phyloP scores from a whole-genome alignment of 2,113 vertebrate genomes.

The Hippocampus mohnikei region DNA sequence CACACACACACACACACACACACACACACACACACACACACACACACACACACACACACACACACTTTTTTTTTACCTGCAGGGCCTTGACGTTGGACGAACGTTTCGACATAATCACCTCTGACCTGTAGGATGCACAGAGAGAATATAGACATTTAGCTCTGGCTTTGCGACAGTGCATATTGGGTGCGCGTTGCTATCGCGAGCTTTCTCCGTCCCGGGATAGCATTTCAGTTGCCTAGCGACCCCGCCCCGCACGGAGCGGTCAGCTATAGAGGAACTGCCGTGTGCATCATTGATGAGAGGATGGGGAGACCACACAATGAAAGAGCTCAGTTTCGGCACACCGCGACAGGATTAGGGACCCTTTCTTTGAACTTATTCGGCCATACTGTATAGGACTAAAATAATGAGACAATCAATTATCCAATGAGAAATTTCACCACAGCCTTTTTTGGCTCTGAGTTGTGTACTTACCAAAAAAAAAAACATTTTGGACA shows the following conservation, averaged over 20 bases:
- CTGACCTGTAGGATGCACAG: conserved; percentile 58
- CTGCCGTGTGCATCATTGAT: conserved; percentile 88
- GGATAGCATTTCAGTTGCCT: conserved; percentile 87
- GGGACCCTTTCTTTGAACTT: too few species aligned
- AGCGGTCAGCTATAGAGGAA: conserved; percentile 76
- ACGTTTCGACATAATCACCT: conserved; percentile 88
- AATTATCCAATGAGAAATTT: not conserved
- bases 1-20: too few species aligned
- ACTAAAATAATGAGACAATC: not conserved
- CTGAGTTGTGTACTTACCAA: too few species aligned
- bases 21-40: too few species aligned
- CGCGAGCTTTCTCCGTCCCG: conserved; percentile 66
- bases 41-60: not conserved
- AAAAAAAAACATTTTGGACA: not conserved
- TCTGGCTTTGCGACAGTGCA: not conserved
- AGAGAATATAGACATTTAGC: conserved; percentile 52
- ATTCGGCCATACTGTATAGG: too few species aligned
- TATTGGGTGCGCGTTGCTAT: conserved; percentile 11
- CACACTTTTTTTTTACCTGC: conserved; percentile 80
- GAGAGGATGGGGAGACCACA: conserved; percentile 36
- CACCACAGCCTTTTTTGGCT: not conserved
- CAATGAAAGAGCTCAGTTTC: not conserved
- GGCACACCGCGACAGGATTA: not conserved
- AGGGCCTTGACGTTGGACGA: conserved; percentile 93
- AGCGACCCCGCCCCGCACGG: conserved; percentile 71